Evolutionary conservation across 2,888 invertebrate species (phyloP).

Genomic region (Calameuta pallipes): DNA sequence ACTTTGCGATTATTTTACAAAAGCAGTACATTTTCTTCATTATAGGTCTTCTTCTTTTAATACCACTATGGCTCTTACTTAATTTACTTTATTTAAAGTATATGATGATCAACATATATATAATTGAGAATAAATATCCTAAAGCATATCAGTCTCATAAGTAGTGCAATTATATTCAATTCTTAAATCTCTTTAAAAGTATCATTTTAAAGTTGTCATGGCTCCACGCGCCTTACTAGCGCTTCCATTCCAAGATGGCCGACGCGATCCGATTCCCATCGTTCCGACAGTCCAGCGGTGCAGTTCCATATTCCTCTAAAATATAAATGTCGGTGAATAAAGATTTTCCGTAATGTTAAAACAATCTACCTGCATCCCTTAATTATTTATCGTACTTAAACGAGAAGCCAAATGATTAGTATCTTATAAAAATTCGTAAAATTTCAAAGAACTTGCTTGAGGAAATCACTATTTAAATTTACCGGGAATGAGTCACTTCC

Average conservation of each 20-base stretch:
- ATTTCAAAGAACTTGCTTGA: neutral
- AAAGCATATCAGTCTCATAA: neutral
- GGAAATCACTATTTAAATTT: neutral
- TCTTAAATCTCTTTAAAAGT: neutral
- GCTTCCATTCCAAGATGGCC: neutral
- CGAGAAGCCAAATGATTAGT: neutral
- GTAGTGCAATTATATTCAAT: neutral
- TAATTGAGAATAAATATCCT: neutral
- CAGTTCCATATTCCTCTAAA: neutral
- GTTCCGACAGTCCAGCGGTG: neutral
- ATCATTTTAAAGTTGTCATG: neutral
- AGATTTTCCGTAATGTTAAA: neutral
- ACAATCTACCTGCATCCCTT: neutral
- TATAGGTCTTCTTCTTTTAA: neutral
- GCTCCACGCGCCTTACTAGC: neutral
- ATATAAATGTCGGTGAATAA: neutral
- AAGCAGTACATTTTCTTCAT: neutral
- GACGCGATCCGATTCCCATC: neutral
- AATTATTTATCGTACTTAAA: neutral
- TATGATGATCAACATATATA: neutral
- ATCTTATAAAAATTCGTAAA: neutral
- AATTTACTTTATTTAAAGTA: neutral
- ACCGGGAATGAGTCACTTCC: neutral
- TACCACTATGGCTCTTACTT: neutral
- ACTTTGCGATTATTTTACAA: neutral